A percentile compares a stretch with the other conserved stretches of the same genome.
Evolutionary conservation across 2,888 invertebrate genomes (phyloP).

Genomic region (Cheilosia impressa): DNA sequence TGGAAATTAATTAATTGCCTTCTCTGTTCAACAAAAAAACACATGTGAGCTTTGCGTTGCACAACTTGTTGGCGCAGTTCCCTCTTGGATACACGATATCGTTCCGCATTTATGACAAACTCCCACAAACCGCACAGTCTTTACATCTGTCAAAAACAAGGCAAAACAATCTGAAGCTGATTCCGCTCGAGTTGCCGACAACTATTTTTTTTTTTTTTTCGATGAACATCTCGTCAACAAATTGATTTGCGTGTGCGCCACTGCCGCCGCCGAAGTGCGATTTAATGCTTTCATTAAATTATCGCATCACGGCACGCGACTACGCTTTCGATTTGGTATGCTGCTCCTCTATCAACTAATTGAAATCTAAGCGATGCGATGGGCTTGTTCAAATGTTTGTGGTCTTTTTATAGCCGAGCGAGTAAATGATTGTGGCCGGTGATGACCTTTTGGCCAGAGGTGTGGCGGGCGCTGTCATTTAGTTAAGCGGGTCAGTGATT

Average conservation of each 20-base stretch:
- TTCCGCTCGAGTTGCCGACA: constrained; percentile 1
- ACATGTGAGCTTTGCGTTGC: constrained; percentile 11
- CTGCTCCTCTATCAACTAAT: constrained; percentile 63
- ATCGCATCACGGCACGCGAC: constrained; percentile 64
- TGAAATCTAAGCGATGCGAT: constrained; percentile 67
- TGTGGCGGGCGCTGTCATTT: constrained; percentile 47
- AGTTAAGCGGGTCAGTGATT: constrained; percentile 71
- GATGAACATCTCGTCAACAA: constrained; percentile 5
- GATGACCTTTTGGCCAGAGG: constrained; percentile 40
- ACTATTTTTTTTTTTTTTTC: neutral
- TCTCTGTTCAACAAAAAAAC: neutral
- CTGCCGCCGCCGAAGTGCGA: constrained; percentile 5
- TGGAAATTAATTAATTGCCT: constrained; percentile 44
- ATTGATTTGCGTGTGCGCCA: constrained; percentile 18
- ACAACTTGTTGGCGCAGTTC: constrained; percentile 35
- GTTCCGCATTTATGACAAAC: neutral
- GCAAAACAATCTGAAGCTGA: neutral
- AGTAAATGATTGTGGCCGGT: constrained; percentile 14
- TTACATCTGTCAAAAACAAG: constrained; percentile 16
- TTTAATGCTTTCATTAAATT: constrained; percentile 55
- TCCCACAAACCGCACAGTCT: constrained; percentile 11
- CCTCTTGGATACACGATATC: constrained; percentile 21
- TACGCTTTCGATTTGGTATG: constrained; percentile 52
- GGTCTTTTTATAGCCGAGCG: constrained; percentile 23
- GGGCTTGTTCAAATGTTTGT: constrained; percentile 42